Evolutionary conservation across 1,140 invertebrate genomes (phyloP), one percentile per base, ranked within the genome.

Genomic region (Sarcophaga peregrina): DNA sequence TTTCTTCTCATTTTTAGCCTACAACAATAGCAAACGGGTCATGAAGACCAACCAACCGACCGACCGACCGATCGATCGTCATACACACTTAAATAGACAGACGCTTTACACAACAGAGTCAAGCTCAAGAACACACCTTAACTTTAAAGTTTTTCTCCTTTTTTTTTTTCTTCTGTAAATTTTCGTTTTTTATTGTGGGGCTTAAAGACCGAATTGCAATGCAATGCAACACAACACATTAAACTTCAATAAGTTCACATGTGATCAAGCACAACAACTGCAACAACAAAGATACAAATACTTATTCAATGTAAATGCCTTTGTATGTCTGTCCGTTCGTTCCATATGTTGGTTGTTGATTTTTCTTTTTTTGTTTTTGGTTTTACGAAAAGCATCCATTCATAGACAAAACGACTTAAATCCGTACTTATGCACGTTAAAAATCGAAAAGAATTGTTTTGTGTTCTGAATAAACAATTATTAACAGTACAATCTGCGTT

Each of bases 71-170:
- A n/a, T n/a, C 54, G 4, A n/a, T n/a, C 54, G 54, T 6, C 54
- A 37, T 37, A 37, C 25, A 37, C 25, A 37, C 25, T 37, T 58
- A 6, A 15, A n/a, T 58, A 58, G 54, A 62, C 6, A 68, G 62
- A 78, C 17, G 11, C 7, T 20, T 11, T n/a, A n/a, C n/a, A 46
- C 73, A 47, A 52, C 75, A 78, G 75, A 78, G 75, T 78, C 75
- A 78, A 78, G 75, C 75, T 78, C 75, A 78, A 78, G 75, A 78
- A 78, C 75, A 78, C 75, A 78, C 75, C 75, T 78, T 78, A 78
- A 78, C 47, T 78, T 78, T 48, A 48, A 25, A 6, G 75, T 20
- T 50, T 7, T 78, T 72, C 8, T 37, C 25, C 25, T 37, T 37
- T 37, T 37, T 37, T 37, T 37, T 37, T 37, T 37, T n/a, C n/a